Conservation (phyloP, 2,888 invertebrate species). For the Synanthedon vespiformis region DNA sequence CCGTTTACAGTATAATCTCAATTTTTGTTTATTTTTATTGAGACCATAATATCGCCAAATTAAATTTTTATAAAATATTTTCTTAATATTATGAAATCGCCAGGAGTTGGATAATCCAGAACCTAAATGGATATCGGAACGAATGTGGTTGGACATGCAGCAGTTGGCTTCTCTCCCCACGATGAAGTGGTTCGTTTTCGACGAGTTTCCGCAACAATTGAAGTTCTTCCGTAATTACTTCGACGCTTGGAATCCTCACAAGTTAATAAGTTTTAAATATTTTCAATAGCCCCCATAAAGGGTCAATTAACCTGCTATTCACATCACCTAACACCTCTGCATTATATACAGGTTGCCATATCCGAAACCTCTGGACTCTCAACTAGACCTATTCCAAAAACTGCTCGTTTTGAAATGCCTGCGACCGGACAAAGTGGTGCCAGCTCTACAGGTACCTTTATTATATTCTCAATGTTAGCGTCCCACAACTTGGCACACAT, state of each 20-base stretch:
- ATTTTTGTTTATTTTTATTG: too few relatives aligned
- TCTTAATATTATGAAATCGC: too few relatives aligned
- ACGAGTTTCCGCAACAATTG: slow-evolving; percentile 20
- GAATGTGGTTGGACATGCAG: slow-evolving; percentile 86
- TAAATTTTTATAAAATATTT: too few relatives aligned
- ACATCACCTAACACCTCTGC: background rate
- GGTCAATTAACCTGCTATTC: too few relatives aligned
- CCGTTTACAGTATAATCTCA: too few relatives aligned
- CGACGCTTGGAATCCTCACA: slow-evolving; percentile 77
- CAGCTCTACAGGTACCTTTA: slow-evolving; percentile 74
- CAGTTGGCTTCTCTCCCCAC: slow-evolving; percentile 75
- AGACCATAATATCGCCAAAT: too few relatives aligned
- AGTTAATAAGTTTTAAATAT: slow-evolving; percentile 29
- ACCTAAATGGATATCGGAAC: slow-evolving; percentile 81
- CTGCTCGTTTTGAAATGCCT: slow-evolving; percentile 83
- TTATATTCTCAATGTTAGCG: background rate
- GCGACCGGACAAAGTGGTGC: slow-evolving; percentile 86
- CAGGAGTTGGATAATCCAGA: slow-evolving; percentile 77
- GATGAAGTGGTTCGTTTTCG: slow-evolving; percentile 70
- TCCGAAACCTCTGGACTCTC: slow-evolving; percentile 75
- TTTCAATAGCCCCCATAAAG: background rate
- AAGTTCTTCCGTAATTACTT: slow-evolving; percentile 73
- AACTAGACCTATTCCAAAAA: slow-evolving; percentile 79
- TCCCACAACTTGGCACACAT: too few relatives aligned
- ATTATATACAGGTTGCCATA: slow-evolving; percentile 68